Conservation (phyloP, 1,140 invertebrate genomes). For the Patella vulgata region DNA sequence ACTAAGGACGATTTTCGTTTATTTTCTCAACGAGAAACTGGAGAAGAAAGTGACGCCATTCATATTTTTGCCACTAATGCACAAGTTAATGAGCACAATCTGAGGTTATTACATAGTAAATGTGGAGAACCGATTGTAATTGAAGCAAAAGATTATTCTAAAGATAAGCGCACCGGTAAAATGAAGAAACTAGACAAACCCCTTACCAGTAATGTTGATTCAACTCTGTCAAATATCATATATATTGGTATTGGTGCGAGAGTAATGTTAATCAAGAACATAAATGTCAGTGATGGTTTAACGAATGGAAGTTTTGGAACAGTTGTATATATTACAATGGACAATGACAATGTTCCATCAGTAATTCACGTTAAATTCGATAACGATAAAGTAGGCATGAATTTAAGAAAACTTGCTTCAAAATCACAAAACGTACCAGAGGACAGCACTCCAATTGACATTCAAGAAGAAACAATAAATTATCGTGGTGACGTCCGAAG, state of each 20-base stretch:
- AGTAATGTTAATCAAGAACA: constrained; percentile 22
- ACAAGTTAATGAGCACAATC: constrained; percentile 21
- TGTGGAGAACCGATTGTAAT: not conserved
- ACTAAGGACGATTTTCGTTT: not conserved
- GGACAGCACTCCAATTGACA: too few species aligned
- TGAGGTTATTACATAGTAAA: not conserved
- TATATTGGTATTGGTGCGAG: constrained; percentile 15
- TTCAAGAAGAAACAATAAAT: too few species aligned
- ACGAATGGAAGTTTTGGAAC: constrained; percentile 14
- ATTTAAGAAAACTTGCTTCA: not conserved
- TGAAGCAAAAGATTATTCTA: constrained; percentile 3
- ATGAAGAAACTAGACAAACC: constrained; percentile 5
- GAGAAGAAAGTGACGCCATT: constrained; percentile 2
- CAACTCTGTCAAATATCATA: not conserved
- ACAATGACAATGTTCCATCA: not conserved
- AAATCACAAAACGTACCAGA: too few species aligned
- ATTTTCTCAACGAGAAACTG: not conserved
- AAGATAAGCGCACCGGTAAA: constrained; percentile 7
- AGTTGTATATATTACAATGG: too few species aligned
- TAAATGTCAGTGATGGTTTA: constrained; percentile 21
- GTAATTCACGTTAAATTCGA: constrained; percentile 17
- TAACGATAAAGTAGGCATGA: constrained; percentile 10
- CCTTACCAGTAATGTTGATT: not conserved
- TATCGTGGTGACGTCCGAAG: not conserved
- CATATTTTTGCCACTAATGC: constrained; percentile 27